Percentiles rank a stretch among this genome's conserved stretches.
These are phyloP conservation scores for Ictidomys tridecemlineatus DNA, from an alignment of 2,113 vertebrate genomes.

Conservation along the genomic window DNA sequence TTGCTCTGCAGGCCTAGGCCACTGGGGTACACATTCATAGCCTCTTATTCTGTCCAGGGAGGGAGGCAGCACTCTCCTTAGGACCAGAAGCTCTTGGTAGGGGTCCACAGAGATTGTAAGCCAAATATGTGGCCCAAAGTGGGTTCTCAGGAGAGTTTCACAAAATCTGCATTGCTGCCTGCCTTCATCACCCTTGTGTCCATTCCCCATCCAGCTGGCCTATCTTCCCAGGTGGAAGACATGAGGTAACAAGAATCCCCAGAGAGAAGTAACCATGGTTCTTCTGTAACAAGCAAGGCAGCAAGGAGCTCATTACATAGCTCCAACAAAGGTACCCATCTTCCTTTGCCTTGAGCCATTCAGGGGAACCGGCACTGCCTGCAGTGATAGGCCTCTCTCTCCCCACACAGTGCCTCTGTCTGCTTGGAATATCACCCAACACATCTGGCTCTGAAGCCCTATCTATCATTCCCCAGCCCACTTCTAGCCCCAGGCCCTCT, in stretches of 20 bases:
- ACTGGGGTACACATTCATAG: background rate
- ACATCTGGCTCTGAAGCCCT: background rate
- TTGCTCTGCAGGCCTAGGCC: background rate
- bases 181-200: background rate
- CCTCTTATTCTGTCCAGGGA: background rate
- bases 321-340: background rate
- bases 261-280: slow-evolving; percentile 60
- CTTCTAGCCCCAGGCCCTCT: background rate
- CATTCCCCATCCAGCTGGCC: background rate
- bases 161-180: background rate
- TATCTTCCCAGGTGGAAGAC: background rate
- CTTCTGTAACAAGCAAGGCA: background rate
- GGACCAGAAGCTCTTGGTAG: background rate
- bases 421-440: background rate
- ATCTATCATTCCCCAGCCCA: background rate
- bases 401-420: background rate
- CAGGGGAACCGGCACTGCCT: background rate
- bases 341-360: background rate
- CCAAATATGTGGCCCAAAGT: background rate
- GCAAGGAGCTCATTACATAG: background rate
- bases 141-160: background rate
- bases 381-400: background rate
- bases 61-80: background rate
- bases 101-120: background rate
- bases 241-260: background rate